These are phyloP conservation scores for Biston betularia DNA, from an alignment of 2,888 invertebrate species.

Conservation along the genomic window DNA sequence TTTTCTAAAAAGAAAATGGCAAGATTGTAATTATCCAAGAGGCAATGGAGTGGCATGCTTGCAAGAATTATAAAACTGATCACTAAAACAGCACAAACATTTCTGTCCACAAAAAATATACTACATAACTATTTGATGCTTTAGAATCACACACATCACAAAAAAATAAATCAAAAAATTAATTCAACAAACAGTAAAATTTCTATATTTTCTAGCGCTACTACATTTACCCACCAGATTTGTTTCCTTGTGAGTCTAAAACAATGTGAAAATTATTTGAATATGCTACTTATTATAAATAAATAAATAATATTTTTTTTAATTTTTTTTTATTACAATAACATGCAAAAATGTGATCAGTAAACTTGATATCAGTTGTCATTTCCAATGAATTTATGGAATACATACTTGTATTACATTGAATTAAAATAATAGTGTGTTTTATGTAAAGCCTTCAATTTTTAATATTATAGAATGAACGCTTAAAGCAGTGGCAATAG, in stretches of 20 bases:
- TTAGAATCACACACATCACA: constrained; percentile 73
- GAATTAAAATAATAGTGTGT: background rate
- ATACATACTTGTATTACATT: too few relatives aligned
- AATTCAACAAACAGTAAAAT: constrained; percentile 47
- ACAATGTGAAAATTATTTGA: constrained; percentile 64
- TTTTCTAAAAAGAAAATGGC: too few relatives aligned
- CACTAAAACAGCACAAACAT: constrained; percentile 22
- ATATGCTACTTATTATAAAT: constrained; percentile 17
- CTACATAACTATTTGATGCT: constrained; percentile 53
- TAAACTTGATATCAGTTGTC: background rate
- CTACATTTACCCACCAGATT: constrained; percentile 70
- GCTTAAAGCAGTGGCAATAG: background rate
- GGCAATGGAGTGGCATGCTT: background rate
- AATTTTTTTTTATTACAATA: background rate
- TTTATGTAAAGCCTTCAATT: background rate
- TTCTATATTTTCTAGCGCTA: constrained; percentile 55
- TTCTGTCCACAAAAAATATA: constrained; percentile 26
- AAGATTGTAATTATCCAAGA: too few relatives aligned
- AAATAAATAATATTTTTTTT: too few relatives aligned
- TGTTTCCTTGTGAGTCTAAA: constrained; percentile 81
- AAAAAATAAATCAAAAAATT: constrained; percentile 51
- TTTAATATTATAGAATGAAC: background rate
- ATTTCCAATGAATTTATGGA: background rate
- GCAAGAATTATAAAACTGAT: background rate
- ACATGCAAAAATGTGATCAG: background rate